Evolutionary conservation across 2,888 invertebrate genomes (phyloP).

Genomic region (Mythimna albipuncta): DNA sequence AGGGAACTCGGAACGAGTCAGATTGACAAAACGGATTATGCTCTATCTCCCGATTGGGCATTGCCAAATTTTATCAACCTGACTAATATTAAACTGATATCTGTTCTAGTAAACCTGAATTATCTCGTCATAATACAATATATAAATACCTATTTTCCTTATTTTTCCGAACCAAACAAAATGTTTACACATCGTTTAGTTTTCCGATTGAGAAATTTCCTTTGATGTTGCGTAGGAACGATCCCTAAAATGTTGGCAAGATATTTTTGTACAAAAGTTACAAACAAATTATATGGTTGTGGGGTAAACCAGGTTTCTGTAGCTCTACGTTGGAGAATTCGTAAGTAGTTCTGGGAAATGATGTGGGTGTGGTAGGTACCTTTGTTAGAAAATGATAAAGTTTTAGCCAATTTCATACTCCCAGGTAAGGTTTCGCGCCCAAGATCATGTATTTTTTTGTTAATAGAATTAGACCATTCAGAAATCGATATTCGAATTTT

Average conservation of each 20-base stretch:
- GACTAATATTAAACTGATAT: slow-evolving; percentile 15
- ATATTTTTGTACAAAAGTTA: background rate
- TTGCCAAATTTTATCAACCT: slow-evolving; percentile 5
- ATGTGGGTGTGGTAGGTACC: background rate
- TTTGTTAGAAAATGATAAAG: background rate
- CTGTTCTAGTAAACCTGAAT: slow-evolving; percentile 21
- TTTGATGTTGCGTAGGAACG: background rate
- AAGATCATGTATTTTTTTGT: background rate
- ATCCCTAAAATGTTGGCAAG: background rate
- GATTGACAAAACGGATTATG: no score
- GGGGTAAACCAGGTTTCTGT: slow-evolving; percentile 5
- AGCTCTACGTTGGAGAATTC: background rate
- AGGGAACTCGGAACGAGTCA: no score
- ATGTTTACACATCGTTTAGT: background rate
- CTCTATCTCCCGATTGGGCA: no score
- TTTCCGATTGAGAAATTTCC: slow-evolving; percentile 12
- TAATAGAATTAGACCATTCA: background rate
- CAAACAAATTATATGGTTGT: background rate
- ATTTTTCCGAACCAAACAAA: slow-evolving; percentile 30
- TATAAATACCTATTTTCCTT: slow-evolving; percentile 23
- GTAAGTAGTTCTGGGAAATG: slow-evolving; percentile 20
- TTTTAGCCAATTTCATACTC: background rate
- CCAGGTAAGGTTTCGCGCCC: no score
- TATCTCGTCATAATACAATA: background rate
- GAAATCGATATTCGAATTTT: background rate